Conservation (phyloP, 1,140 invertebrate species). For the Forficula auricularia region DNA sequence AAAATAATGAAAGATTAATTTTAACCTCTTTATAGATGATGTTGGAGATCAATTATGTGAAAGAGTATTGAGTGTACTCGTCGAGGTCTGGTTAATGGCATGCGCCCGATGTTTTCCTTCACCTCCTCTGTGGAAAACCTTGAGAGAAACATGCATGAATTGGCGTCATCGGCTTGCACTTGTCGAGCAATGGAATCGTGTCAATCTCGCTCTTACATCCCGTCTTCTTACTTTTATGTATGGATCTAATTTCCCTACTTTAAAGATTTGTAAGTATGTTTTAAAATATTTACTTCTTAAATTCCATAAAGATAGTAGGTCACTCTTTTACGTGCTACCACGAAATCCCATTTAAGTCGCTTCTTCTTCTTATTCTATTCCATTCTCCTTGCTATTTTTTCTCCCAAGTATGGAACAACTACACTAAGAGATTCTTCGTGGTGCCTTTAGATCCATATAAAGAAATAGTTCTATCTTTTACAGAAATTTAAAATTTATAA, state of each 20-base stretch:
- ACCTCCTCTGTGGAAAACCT: slow-evolving; percentile 87
- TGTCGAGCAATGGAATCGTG: slow-evolving; percentile 87
- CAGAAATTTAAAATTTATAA: no score
- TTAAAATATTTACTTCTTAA: no score
- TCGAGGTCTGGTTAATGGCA: slow-evolving; percentile 87
- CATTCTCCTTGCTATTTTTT: no score
- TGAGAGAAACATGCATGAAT: slow-evolving; percentile 76
- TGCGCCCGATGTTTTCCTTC: slow-evolving; percentile 81
- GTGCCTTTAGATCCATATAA: no score
- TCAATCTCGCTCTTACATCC: slow-evolving; percentile 75
- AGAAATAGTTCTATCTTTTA: no score
- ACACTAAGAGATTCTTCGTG: no score
- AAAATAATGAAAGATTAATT: slow-evolving; percentile 1
- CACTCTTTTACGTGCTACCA: slow-evolving; percentile 4
- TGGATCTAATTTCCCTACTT: slow-evolving; percentile 65
- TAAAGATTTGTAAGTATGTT: slow-evolving; percentile 53
- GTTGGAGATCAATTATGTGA: slow-evolving; percentile 90
- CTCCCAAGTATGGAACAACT: no score
- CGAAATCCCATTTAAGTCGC: no score
- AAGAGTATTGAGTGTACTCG: slow-evolving; percentile 76
- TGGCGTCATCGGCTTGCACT: slow-evolving; percentile 86
- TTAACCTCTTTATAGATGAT: slow-evolving; percentile 41
- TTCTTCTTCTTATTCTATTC: no score
- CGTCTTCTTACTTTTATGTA: slow-evolving; percentile 74
- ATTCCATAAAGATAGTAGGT: slow-evolving; percentile 5